Evolutionary conservation across 2,888 invertebrate species (phyloP), one percentile per base, ranked within the genome.

Genomic region (Cylloceria caligata): DNA sequence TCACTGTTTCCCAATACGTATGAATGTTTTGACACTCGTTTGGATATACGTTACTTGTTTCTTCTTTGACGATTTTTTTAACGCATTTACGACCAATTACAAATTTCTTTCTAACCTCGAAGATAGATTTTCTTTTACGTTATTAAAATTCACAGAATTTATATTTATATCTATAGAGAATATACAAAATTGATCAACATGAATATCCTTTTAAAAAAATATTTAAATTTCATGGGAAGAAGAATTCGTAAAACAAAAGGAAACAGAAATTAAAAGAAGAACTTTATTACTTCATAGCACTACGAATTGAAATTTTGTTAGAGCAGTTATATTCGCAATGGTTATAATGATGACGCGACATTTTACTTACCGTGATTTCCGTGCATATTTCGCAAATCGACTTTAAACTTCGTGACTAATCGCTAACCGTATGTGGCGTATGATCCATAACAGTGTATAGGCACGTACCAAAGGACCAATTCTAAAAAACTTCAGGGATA

Each of bases 401-500:
- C 27, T 47, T 62, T 30, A 34, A 39, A 60, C 55, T 45, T 19
- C 21, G 27, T 30, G 16, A 60, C 34, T 72, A n/a, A 60, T 42
- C 13, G 39, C 16, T 1, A 16, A 49, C 24, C 16, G 52, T 24
- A 4, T 27, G 19, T 16, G 30, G 6, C 67, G 52, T 21, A 47
- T 16, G 47, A 30, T 47, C 47, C 30, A 34, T 65, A 11, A 2
- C 16, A 30, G 30, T 47, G 30, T 45, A 11, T 1, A n/a, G n/a
- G 5, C 65, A 65, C 42, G 42, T 45, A 47, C 30, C 24, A 0
- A 24, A 30, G n/a, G 27, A 45, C 30, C n/a, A n/a, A 27, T n/a
- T 27, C 45, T 6, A 11, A n/a, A 65, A 30, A n/a, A 6, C 27
- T 2, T 24, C 27, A 24, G 5, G 7, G 6, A 49, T 19, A 5